Evolutionary conservation across 2,797 vertebrate genomes (phyloP).

Genomic region (Syngnathus rostellatus): DNA sequence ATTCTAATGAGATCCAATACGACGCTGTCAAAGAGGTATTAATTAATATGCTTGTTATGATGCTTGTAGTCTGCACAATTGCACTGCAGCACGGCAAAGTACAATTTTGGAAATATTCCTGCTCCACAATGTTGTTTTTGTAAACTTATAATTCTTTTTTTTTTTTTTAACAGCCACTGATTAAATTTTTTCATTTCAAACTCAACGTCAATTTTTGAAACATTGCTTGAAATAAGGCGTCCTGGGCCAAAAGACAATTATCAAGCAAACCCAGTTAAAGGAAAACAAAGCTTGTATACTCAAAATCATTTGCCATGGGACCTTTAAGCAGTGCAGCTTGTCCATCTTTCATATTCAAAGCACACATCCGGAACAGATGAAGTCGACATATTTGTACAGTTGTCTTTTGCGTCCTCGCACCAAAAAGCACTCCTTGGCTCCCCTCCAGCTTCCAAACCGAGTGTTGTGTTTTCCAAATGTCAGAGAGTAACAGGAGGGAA

Average conservation of each 20-base stretch:
- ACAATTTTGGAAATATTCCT: background rate
- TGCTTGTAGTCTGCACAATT: background rate
- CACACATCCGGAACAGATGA: background rate
- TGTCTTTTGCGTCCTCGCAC: background rate
- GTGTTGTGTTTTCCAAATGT: background rate
- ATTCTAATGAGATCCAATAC: background rate
- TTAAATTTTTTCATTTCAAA: too few relatives aligned
- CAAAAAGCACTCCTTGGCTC: background rate
- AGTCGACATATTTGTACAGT: background rate
- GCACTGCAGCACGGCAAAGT: conserved; percentile 3
- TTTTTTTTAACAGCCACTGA: too few relatives aligned
- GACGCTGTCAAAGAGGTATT: background rate
- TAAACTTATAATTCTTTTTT: too few relatives aligned
- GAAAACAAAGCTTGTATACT: too few relatives aligned
- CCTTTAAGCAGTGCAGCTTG: background rate
- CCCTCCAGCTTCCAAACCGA: background rate
- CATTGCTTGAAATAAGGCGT: too few relatives aligned
- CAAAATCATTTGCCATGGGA: background rate
- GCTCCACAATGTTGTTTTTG: background rate
- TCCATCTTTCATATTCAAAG: background rate
- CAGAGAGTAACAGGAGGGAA: conserved; percentile 3
- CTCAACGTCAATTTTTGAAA: too few relatives aligned
- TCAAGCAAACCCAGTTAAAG: too few relatives aligned
- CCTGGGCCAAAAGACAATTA: too few relatives aligned
- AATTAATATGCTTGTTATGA: background rate